A percentile compares a stretch with the other conserved stretches of the same genome.
These are phyloP conservation scores for Engystomops pustulosus DNA, from an alignment of 2,113 vertebrate species.

Conservation along the genomic window DNA sequence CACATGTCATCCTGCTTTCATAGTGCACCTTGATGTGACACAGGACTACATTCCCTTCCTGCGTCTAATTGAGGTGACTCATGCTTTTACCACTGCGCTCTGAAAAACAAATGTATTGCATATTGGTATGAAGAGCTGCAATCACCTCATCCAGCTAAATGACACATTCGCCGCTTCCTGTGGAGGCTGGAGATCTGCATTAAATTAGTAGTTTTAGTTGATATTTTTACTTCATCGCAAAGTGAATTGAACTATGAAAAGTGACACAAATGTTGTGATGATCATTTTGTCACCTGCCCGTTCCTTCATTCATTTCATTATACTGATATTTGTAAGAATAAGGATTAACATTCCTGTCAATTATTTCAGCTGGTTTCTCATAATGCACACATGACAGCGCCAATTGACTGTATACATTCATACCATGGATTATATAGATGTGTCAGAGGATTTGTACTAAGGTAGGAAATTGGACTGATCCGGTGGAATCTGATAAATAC, in stretches of 20 bases:
- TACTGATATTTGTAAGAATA: not conserved
- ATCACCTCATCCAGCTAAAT: constrained; percentile 47
- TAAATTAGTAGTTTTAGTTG: constrained; percentile 48
- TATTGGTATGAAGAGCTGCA: constrained; percentile 51
- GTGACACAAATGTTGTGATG: not conserved
- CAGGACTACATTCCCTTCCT: constrained; percentile 26
- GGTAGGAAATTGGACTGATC: not conserved
- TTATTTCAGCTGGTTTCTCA: not conserved
- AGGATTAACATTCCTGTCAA: not conserved
- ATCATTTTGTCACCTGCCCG: constrained; percentile 10
- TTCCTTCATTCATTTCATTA: not conserved
- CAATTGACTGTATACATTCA: not conserved
- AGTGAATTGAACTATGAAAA: constrained; percentile 28
- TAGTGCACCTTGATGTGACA: constrained; percentile 45
- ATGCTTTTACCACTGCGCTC: constrained; percentile 49
- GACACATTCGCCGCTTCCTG: constrained; percentile 41
- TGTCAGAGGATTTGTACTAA: not conserved
- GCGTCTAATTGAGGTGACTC: constrained; percentile 54
- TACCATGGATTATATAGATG: not conserved
- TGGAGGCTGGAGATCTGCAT: constrained; percentile 46
- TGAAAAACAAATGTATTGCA: constrained; percentile 44
- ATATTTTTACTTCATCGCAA: constrained; percentile 26
- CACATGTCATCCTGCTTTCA: constrained; percentile 26
- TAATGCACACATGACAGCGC: not conserved
- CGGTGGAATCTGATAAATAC: not conserved